Evolutionary conservation across 2,888 invertebrate genomes (phyloP).

Genomic region (Nebria brevicollis): DNA sequence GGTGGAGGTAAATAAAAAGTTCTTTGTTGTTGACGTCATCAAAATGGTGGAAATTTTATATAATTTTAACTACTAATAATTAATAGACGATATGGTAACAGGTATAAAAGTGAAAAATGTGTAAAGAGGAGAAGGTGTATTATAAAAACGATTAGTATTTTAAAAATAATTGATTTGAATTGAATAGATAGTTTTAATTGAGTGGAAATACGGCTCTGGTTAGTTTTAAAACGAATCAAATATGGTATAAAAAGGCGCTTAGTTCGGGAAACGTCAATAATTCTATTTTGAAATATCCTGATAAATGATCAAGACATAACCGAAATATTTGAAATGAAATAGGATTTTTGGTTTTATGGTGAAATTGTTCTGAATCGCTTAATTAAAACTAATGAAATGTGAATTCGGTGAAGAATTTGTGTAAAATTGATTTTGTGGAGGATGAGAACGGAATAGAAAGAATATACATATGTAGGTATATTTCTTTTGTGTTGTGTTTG

Average conservation of each 20-base stretch:
- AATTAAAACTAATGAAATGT: not conserved
- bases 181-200: too few species aligned
- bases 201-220: too few species aligned
- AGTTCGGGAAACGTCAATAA: not conserved
- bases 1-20: too few species aligned
- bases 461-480: not conserved
- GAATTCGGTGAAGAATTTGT: not conserved
- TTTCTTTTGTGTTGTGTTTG: not conserved
- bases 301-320: not conserved
- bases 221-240: too few species aligned
- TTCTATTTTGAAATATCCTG: not conserved
- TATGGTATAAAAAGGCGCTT: not conserved
- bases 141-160: too few species aligned
- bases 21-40: too few species aligned
- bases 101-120: too few species aligned
- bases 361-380: not conserved
- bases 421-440: not conserved
- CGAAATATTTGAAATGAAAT: not conserved
- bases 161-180: too few species aligned
- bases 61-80: too few species aligned
- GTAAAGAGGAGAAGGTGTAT: too few species aligned
- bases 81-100: too few species aligned
- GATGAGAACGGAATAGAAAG: not conserved
- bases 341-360: not conserved
- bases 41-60: too few species aligned